A percentile compares a stretch with the other conserved stretches of the same genome.
Conservation (phyloP, 2,888 invertebrate genomes). For the Tenthredo scrophulariae region DNA sequence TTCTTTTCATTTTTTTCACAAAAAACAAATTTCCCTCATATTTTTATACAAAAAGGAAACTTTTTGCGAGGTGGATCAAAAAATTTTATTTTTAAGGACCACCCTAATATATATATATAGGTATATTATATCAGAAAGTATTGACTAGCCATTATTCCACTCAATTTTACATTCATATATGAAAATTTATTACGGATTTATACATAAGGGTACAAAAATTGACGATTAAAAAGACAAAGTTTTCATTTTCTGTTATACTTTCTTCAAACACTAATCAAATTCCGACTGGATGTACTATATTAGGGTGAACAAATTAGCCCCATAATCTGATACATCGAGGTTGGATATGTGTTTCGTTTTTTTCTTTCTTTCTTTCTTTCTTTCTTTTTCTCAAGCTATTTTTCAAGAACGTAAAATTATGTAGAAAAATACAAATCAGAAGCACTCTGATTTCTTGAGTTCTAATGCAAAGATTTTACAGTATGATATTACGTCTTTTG, state of each 20-base stretch:
- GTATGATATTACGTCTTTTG: not conserved
- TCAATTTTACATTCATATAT: not conserved
- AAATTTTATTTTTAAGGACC: no score
- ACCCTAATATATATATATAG: no score
- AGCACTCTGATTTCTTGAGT: not conserved
- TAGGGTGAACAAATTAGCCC: no score
- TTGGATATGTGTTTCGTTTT: no score
- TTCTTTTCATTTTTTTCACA: no score
- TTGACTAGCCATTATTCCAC: not conserved
- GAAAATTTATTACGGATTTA: constrained; percentile 2
- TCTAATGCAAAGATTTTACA: not conserved
- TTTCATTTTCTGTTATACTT: not conserved
- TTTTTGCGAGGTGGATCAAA: no score
- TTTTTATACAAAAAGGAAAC: no score
- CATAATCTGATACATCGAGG: no score
- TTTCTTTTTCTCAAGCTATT: no score
- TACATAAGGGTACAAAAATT: not conserved
- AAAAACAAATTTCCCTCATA: no score
- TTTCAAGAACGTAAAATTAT: not conserved
- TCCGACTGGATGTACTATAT: no score
- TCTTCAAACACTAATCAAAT: not conserved
- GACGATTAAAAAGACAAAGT: constrained; percentile 13
- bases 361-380: no score
- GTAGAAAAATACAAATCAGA: not conserved
- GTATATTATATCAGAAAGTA: not conserved